Conservation (phyloP, 1,140 invertebrate genomes). For the Anadara kagoshimensis region DNA sequence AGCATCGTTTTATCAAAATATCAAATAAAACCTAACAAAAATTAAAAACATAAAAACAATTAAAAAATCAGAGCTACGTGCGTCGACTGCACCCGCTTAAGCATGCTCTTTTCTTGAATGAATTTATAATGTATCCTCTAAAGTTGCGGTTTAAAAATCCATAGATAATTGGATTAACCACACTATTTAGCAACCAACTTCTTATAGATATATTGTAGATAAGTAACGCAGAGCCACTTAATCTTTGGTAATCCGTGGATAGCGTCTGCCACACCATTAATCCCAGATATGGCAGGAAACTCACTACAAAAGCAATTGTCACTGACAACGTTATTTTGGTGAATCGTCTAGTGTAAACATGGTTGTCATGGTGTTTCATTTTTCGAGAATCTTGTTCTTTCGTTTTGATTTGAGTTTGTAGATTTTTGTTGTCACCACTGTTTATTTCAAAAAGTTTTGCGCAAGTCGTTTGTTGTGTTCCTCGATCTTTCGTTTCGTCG, state of each 20-base stretch:
- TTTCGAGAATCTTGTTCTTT: too few species aligned
- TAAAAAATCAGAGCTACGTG: too few species aligned
- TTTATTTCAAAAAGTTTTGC: constrained; percentile 17
- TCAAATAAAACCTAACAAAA: too few species aligned
- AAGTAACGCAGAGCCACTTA: constrained; percentile 16
- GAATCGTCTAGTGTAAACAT: constrained; percentile 31
- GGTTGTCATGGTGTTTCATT: constrained; percentile 31
- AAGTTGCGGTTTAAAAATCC: neutral
- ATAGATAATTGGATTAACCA: neutral
- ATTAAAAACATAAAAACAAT: too few species aligned
- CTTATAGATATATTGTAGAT: neutral
- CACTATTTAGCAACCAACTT: neutral
- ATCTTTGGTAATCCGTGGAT: constrained; percentile 15
- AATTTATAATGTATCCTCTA: neutral
- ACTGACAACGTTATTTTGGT: constrained; percentile 36
- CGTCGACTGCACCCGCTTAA: too few species aligned
- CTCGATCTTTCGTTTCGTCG: neutral
- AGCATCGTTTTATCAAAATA: too few species aligned
- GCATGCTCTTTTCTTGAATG: too few species aligned
- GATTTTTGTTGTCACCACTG: too few species aligned
- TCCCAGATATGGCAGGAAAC: constrained; percentile 36
- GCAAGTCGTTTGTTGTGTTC: constrained; percentile 17
- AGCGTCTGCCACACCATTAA: constrained; percentile 30
- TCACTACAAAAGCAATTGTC: constrained; percentile 28
- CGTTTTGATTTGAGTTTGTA: too few species aligned